These are phyloP conservation scores for Octonoba sinensis DNA, from an alignment of 2,888 invertebrate genomes.

Conservation along the genomic window DNA sequence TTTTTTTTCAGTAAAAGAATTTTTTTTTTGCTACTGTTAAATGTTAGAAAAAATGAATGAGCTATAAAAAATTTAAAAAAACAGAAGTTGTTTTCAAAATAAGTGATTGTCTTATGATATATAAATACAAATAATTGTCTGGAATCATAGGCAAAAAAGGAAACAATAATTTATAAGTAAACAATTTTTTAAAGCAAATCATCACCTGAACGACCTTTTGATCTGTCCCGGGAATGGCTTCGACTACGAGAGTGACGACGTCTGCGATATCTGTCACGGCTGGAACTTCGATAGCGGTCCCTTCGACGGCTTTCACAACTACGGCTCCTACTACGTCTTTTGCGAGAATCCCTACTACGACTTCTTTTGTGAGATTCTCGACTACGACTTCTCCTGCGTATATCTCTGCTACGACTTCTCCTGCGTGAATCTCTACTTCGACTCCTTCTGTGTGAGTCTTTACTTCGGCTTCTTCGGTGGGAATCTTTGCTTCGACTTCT, in stretches of 20 bases:
- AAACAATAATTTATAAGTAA: too few species aligned
- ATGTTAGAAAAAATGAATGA: too few species aligned
- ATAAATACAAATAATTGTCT: too few species aligned
- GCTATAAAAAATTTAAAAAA: too few species aligned
- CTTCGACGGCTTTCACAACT: conserved; percentile 25
- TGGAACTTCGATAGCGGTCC: conserved; percentile 46
- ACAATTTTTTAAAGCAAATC: not conserved
- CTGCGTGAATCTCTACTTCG: conserved; percentile 9
- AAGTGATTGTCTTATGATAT: too few species aligned
- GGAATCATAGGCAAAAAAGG: too few species aligned
- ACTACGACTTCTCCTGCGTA: conserved; percentile 43
- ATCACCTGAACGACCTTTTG: conserved; percentile 31
- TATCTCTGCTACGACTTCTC: conserved; percentile 34
- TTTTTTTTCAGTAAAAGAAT: too few species aligned
- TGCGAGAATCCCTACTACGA: conserved; percentile 33
- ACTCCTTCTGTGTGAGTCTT: not conserved
- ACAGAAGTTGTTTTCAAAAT: too few species aligned
- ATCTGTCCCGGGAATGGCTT: conserved; percentile 47
- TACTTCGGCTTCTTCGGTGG: conserved; percentile 10
- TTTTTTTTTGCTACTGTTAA: too few species aligned
- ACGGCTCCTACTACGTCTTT: conserved; percentile 28
- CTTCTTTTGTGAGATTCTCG: conserved; percentile 32
- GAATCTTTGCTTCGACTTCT: conserved; percentile 28
- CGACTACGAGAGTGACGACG: conserved; percentile 37
- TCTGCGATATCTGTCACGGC: conserved; percentile 66